A percentile compares a stretch with the other conserved stretches of the same genome.
These are phyloP conservation scores for Gobiocypris rarus DNA, from an alignment of 2,113 vertebrate genomes.

Conservation along the genomic window DNA sequence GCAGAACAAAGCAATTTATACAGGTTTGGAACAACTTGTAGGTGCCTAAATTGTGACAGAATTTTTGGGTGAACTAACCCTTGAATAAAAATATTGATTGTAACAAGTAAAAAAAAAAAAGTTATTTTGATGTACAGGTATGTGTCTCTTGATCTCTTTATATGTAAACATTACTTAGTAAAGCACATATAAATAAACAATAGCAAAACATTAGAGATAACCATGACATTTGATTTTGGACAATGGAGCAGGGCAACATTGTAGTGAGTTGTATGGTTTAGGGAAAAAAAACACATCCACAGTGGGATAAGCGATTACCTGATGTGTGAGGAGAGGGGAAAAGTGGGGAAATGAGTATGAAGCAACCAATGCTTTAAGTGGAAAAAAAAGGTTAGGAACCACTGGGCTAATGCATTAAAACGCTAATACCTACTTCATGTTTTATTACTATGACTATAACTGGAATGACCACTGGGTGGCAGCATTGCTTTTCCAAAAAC, in stretches of 20 bases:
- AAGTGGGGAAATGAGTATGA: not conserved
- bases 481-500: constrained; percentile 67
- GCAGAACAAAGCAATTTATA: too few relatives aligned
- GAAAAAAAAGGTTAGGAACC: too few relatives aligned
- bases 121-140: too few relatives aligned
- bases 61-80: too few relatives aligned
- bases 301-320: not conserved
- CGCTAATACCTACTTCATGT: not conserved
- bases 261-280: not conserved
- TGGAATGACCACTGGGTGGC: constrained; percentile 69
- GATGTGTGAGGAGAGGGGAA: not conserved
- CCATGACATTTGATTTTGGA: not conserved
- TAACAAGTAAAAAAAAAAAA: too few relatives aligned
- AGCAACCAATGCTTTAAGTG: not conserved
- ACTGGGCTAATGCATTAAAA: not conserved
- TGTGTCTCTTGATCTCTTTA: constrained; percentile 1
- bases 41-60: too few relatives aligned
- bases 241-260: not conserved
- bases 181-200: not conserved
- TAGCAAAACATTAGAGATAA: not conserved
- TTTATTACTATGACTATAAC: too few relatives aligned
- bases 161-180: not conserved
- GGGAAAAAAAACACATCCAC: not conserved
- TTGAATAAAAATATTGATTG: not conserved
- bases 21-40: too few relatives aligned